phyloP scores from a whole-genome alignment of 2,113 vertebrate genomes.

The Prunella himalayana region DNA sequence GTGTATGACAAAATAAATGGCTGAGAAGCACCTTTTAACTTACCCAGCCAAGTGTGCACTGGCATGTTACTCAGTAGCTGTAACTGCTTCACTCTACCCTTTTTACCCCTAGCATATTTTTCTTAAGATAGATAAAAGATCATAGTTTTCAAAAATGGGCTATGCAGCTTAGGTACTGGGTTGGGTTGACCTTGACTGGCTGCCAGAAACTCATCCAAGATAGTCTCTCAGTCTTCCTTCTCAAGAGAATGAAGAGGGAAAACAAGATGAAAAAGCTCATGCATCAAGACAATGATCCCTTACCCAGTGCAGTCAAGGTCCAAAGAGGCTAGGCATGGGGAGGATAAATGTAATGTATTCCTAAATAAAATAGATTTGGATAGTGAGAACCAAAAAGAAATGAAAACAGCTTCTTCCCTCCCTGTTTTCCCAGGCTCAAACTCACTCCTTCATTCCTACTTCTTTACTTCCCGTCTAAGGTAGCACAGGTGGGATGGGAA shows the following conservation, averaged over 20 bases:
- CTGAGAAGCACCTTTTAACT: not conserved
- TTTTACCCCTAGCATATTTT: not conserved
- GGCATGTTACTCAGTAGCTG: not conserved
- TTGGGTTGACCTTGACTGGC: not conserved
- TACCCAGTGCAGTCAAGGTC: not conserved
- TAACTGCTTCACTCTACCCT: not conserved
- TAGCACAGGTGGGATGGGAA: not conserved
- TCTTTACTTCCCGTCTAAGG: not conserved
- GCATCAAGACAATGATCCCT: not conserved
- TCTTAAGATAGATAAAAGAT: not conserved
- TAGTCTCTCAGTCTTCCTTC: not conserved
- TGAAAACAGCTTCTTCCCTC: not conserved
- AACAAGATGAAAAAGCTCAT: not conserved
- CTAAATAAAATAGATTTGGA: not conserved
- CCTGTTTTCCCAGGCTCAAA: not conserved
- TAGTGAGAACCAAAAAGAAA: not conserved
- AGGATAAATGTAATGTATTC: not conserved
- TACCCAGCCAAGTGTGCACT: not conserved
- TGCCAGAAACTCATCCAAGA: not conserved
- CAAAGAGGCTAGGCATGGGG: not conserved
- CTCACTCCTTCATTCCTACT: not conserved
- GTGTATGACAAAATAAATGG: not conserved
- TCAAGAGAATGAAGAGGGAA: not conserved
- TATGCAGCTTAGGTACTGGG: not conserved
- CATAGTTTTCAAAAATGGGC: not conserved